A percentile compares a stretch with the other conserved stretches of the same genome.
Evolutionary conservation across 2,113 vertebrate genomes (phyloP).

Genomic region (Chloropsis cyanopogon): DNA sequence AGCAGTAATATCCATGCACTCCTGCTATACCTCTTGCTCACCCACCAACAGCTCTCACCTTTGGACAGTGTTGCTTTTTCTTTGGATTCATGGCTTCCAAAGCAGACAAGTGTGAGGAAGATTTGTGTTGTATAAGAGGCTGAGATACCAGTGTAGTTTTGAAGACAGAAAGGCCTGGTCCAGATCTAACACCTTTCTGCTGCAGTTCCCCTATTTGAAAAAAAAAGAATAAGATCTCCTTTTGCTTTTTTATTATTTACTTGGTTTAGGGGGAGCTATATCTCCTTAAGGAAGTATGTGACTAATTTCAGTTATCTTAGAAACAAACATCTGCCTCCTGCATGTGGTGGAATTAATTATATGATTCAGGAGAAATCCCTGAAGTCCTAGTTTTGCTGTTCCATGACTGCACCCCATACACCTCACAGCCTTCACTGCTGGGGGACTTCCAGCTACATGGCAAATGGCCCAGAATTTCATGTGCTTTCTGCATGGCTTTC

Average conservation of each 20-base stretch:
- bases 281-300: not conserved
- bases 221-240: not conserved
- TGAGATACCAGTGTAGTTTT: not conserved
- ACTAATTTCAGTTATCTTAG: not conserved
- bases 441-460: not conserved
- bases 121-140: not conserved
- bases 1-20: not conserved
- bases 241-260: not conserved
- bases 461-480: not conserved
- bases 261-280: not conserved
- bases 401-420: not conserved
- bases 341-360: not conserved
- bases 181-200: not conserved
- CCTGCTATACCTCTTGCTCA: not conserved
- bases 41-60: not conserved
- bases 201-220: not conserved
- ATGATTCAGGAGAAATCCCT: not conserved
- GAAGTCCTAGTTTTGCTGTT: not conserved
- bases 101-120: not conserved
- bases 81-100: not conserved
- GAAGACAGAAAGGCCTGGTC: not conserved
- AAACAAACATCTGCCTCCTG: not conserved
- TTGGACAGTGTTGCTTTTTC: not conserved
- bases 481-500: not conserved
- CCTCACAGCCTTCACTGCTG: not conserved